Percentiles rank a stretch among this genome's conserved stretches.
Evolutionary conservation across 2,113 vertebrate genomes (phyloP).

Genomic region (Columba livia): DNA sequence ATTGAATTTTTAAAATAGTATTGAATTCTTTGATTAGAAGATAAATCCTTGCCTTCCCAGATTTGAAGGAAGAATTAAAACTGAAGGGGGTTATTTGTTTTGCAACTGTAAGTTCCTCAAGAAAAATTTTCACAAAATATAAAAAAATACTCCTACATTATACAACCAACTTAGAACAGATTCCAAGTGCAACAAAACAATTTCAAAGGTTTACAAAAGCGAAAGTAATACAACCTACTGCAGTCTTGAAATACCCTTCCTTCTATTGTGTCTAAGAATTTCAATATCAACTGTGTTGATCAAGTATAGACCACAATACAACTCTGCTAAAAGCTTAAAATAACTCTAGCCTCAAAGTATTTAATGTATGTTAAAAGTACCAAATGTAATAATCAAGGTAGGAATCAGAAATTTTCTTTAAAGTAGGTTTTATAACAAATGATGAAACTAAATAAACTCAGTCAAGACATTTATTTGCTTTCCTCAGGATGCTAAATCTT

Average conservation of each 20-base stretch:
- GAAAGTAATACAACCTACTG: not conserved
- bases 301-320: not conserved
- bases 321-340: not conserved
- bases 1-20: rapidly evolving
- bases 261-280: not conserved
- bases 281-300: not conserved
- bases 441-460: not conserved
- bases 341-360: constrained; percentile 1
- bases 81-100: not conserved
- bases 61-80: not conserved
- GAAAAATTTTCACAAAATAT: not conserved
- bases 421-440: not conserved
- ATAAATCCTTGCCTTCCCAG: not conserved
- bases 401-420: constrained; percentile 10
- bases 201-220: not conserved
- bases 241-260: not conserved
- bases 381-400: not conserved
- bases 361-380: not conserved
- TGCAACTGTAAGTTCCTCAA: not conserved
- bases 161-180: not conserved
- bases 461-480: not conserved
- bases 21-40: not conserved
- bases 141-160: not conserved
- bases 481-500: not conserved
- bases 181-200: not conserved